Percentiles rank a stretch among this genome's conserved stretches.
phyloP scores from a whole-genome alignment of 2,888 invertebrate species.

The Dioctria linearis region DNA sequence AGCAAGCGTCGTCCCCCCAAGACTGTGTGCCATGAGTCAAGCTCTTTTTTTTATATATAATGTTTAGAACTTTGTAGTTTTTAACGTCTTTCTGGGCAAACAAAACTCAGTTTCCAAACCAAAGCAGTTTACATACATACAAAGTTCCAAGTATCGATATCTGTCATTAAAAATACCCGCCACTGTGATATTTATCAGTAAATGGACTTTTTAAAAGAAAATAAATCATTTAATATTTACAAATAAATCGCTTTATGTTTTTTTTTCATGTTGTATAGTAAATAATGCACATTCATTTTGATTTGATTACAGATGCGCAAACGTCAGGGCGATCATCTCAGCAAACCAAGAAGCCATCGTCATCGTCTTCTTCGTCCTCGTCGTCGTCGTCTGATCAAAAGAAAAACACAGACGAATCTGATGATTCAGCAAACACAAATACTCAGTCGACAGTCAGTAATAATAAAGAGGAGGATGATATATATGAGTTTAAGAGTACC shows the following conservation, averaged over 20 bases:
- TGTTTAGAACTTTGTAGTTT: background rate
- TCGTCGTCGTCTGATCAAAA: constrained; percentile 58
- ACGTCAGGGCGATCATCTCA: constrained; percentile 54
- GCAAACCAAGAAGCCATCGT: constrained; percentile 56
- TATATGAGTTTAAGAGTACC: constrained; percentile 62
- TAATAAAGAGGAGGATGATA: constrained; percentile 60
- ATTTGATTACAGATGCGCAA: constrained; percentile 37
- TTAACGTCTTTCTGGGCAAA: too few relatives aligned
- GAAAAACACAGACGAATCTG: constrained; percentile 53
- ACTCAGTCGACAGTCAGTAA: constrained; percentile 48
- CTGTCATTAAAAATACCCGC: too few relatives aligned
- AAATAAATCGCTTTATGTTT: constrained; percentile 10
- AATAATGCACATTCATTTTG: background rate
- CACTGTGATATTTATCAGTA: too few relatives aligned
- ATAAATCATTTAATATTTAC: background rate
- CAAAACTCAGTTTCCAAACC: too few relatives aligned
- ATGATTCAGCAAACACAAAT: constrained; percentile 53
- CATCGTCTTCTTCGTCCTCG: constrained; percentile 53
- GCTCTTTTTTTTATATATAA: too few relatives aligned
- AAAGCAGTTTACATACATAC: too few relatives aligned
- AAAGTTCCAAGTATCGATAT: too few relatives aligned
- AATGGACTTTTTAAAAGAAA: too few relatives aligned
- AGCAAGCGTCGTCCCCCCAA: background rate
- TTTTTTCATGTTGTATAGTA: background rate
- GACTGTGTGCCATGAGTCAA: constrained; percentile 1